Evolutionary conservation across 1,140 invertebrate genomes (phyloP), one percentile per base, ranked within the genome.

Genomic region (Leptinotarsa texana): DNA sequence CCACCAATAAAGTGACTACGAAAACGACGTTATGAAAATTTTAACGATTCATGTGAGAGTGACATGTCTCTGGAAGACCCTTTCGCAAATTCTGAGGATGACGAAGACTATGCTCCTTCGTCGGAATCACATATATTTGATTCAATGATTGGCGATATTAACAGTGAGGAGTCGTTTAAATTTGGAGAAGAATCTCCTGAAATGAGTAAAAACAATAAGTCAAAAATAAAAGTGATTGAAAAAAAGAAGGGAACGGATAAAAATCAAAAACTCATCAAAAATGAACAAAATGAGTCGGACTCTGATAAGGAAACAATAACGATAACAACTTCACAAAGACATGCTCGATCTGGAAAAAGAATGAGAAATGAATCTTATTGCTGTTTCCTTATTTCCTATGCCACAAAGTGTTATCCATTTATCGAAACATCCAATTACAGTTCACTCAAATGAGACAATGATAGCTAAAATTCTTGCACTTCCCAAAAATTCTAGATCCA

Each of bases 351-450:
- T 49, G 51, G 63, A 49, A 73, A 73, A 33, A 74, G 27, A 67
- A 42, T 74, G 13, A n/a, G 63, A 21, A 24, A 74, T 47, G 68
- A 67, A 67, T 47, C 2, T n/a, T 63, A 74, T 18, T 18, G 22
- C 13, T 74, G 72, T 33, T 74, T 67, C 17, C 27, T 74, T 74
- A 65, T 33, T 74, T 67, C 17, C 27, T 74, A 49, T 74, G 72
- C 42, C 11, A 74, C 11, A 74, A 74, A 21, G 51, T 18, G 11
- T 67, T 13, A 18, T 22, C 15, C 27, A 69, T 18, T 18, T 69
- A n/a, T 42, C 42, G 11, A 69, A n/a, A 67, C 72, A 74, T 74
- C 48, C 68, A 51, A 63, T 51, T 18, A 21, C 4, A 21, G 17
- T 15, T 2, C 72, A 74, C 21, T n/a, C 6, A 22, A 66, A 63